phyloP scores from a whole-genome alignment of 2,113 vertebrate species.

The Indri indri region DNA sequence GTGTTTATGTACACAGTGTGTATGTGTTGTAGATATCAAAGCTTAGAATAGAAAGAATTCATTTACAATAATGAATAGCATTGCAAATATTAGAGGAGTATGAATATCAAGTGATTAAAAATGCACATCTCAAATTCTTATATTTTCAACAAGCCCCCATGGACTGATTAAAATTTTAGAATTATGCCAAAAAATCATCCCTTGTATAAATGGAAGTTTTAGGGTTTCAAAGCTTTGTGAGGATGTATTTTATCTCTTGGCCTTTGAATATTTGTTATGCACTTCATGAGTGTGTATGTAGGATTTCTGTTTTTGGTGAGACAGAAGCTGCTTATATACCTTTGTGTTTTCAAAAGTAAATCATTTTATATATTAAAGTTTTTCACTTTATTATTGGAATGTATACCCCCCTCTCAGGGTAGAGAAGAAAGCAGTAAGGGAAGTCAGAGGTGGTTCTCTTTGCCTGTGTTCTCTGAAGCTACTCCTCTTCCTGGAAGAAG shows the following conservation, averaged over 20 bases:
- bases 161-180: conserved; percentile 34
- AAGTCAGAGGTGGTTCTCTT: background rate
- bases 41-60: background rate
- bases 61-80: background rate
- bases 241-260: conserved; percentile 21
- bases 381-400: background rate
- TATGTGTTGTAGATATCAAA: background rate
- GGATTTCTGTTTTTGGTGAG: conserved; percentile 9
- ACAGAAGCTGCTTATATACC: background rate
- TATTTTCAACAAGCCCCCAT: conserved; percentile 54
- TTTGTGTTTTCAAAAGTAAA: background rate
- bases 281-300: background rate
- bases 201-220: conserved; percentile 37
- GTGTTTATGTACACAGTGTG: rapidly evolving
- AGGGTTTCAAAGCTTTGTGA: conserved; percentile 41
- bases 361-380: background rate
- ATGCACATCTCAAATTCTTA: conserved; percentile 43
- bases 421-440: background rate
- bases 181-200: background rate
- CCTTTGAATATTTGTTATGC: conserved; percentile 20
- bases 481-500: background rate
- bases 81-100: background rate
- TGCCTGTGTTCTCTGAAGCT: background rate
- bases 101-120: conserved; percentile 35
- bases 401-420: background rate